A percentile compares a stretch with the other conserved stretches of the same genome.
phyloP scores from a whole-genome alignment of 2,113 vertebrate species.

The Larimichthys crocea region DNA sequence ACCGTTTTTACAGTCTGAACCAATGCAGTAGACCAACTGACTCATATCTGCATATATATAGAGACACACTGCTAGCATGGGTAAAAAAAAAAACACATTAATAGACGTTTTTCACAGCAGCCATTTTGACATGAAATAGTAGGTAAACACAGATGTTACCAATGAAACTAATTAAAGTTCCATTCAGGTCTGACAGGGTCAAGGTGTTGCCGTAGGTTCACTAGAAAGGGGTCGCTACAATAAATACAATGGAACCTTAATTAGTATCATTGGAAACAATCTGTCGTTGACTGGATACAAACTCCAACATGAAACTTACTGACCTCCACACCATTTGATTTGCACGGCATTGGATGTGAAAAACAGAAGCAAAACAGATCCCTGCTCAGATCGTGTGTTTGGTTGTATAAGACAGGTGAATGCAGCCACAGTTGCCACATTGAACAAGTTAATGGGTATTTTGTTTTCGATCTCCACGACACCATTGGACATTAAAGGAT shows the following conservation, averaged over 20 bases:
- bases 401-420: not conserved
- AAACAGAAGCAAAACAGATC: not conserved
- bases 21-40: not conserved
- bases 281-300: no score
- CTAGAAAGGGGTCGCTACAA: no score
- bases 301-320: no score
- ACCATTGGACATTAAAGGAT: slow-evolving; percentile 33
- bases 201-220: no score
- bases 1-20: not conserved
- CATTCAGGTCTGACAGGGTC: no score
- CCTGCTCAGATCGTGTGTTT: not conserved
- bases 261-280: no score
- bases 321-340: not conserved
- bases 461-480: slow-evolving; percentile 17
- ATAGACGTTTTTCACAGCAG: no score
- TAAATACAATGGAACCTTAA: no score
- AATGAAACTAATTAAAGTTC: no score
- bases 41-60: not conserved
- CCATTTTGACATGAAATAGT: no score
- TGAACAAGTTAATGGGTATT: slow-evolving; percentile 10
- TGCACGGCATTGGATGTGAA: not conserved
- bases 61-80: not conserved
- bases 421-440: not conserved
- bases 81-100: no score
- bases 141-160: no score